phyloP scores from a whole-genome alignment of 2,888 invertebrate species.

The Pachycephus smyrnensis region DNA sequence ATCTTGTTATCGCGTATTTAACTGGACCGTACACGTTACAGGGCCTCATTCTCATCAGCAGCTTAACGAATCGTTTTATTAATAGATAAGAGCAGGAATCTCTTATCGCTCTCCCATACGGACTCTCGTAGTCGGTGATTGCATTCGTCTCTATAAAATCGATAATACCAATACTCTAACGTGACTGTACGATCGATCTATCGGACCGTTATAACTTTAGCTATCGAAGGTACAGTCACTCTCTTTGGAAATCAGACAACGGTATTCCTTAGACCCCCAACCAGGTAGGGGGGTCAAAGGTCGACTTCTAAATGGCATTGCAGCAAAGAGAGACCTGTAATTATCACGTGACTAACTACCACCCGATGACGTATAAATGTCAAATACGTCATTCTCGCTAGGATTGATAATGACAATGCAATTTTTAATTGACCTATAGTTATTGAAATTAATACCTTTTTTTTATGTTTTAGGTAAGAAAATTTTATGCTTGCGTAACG shows the following conservation, averaged over 20 bases:
- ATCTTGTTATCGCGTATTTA: conserved; percentile 3
- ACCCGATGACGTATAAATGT: neutral
- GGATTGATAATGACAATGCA: neutral
- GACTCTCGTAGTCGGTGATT: neutral
- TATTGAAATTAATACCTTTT: neutral
- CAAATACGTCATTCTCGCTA: neutral
- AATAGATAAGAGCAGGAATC: neutral
- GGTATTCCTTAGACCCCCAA: conserved; percentile 12
- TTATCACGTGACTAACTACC: conserved; percentile 17
- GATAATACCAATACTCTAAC: neutral
- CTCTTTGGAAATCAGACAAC: conserved; percentile 20
- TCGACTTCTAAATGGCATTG: conserved; percentile 18
- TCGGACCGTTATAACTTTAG: neutral
- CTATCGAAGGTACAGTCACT: conserved; percentile 11
- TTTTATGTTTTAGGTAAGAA: neutral
- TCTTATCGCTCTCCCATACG: neutral
- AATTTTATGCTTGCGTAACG: neutral
- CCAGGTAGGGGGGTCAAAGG: conserved; percentile 23
- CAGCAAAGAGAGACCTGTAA: conserved; percentile 15
- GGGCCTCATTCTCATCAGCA: neutral
- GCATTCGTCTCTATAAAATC: neutral
- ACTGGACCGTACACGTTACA: neutral
- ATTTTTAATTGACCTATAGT: neutral
- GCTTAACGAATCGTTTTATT: neutral
- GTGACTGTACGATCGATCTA: neutral